These are phyloP conservation scores for Pinna nobilis DNA, from an alignment of 1,140 invertebrate genomes.

Conservation along the genomic window DNA sequence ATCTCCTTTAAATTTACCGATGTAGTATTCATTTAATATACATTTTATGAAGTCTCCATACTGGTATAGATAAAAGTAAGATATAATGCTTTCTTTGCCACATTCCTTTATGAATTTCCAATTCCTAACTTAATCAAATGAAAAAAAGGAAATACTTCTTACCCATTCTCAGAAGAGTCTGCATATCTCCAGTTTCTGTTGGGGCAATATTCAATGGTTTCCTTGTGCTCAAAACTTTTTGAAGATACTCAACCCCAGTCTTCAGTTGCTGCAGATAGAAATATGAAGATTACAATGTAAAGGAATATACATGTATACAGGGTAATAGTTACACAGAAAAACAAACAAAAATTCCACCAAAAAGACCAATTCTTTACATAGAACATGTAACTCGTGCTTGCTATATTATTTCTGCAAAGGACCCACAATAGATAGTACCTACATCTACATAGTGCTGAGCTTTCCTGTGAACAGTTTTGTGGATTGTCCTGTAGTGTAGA, in stretches of 20 bases:
- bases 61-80: no score
- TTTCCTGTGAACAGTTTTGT: no score
- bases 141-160: no score
- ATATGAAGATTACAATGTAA: no score
- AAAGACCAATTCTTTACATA: background rate
- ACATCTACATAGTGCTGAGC: slow-evolving; percentile 37
- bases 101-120: no score
- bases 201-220: background rate
- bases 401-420: slow-evolving; percentile 65
- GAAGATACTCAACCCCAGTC: slow-evolving; percentile 40
- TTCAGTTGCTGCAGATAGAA: slow-evolving; percentile 39
- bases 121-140: no score
- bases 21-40: no score
- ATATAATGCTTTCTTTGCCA: no score
- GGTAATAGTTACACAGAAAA: background rate
- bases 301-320: background rate
- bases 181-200: slow-evolving; percentile 1
- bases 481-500: slow-evolving; percentile 47
- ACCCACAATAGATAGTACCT: slow-evolving; percentile 55
- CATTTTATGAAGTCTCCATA: no score
- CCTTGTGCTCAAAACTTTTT: slow-evolving; percentile 31
- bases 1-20: no score
- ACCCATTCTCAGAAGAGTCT: slow-evolving; percentile 10
- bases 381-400: no score
- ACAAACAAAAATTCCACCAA: background rate